Evolutionary conservation across 2,113 vertebrate species (phyloP).

Genomic region (Protobothrops mucrosquamatus): DNA sequence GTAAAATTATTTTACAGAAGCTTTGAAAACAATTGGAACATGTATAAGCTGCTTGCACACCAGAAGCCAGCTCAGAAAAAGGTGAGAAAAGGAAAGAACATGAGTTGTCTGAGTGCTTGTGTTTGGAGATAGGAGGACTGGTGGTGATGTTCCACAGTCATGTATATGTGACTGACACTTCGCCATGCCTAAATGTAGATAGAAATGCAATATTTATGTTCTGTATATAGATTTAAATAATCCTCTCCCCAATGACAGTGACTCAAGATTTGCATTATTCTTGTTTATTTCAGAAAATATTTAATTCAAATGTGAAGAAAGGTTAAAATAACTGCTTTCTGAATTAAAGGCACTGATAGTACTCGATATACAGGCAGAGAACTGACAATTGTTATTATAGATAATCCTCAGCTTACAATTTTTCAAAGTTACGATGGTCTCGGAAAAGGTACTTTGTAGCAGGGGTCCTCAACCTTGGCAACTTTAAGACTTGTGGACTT

Average conservation of each 20-base stretch:
- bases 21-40: slow-evolving; percentile 96
- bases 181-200: neutral
- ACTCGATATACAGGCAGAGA: neutral
- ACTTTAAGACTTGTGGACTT: no score
- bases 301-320: neutral
- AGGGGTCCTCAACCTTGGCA: no score
- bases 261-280: neutral
- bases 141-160: neutral
- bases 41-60: slow-evolving; percentile 86
- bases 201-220: neutral
- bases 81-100: slow-evolving; percentile 60
- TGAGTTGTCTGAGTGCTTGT: neutral
- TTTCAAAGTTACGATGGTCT: neutral
- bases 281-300: neutral
- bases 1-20: slow-evolving; percentile 73
- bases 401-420: neutral
- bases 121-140: neutral
- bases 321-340: neutral
- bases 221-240: neutral
- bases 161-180: neutral
- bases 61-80: slow-evolving; percentile 75
- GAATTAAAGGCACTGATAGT: neutral
- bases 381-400: neutral
- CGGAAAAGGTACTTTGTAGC: neutral
- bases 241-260: neutral